A percentile compares a stretch with the other conserved stretches of the same genome.
phyloP scores from a whole-genome alignment of 2,888 invertebrate genomes.

The Eulithis prunata region DNA sequence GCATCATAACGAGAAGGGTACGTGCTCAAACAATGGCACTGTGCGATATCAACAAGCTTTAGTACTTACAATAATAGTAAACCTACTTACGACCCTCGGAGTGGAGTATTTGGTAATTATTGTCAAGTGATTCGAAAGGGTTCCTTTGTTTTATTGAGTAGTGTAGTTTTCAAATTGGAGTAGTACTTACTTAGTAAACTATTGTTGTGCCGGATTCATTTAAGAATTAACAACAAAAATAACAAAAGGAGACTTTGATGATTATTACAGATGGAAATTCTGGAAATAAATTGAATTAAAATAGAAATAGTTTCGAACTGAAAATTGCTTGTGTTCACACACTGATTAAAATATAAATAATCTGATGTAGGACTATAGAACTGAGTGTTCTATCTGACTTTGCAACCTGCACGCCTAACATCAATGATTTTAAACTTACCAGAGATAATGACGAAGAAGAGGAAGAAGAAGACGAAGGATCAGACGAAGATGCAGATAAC shows the following conservation, averaged over 20 bases:
- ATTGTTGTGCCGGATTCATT: background rate
- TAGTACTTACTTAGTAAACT: background rate
- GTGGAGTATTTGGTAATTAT: conserved; percentile 24
- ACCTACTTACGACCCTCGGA: conserved; percentile 18
- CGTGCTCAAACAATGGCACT: conserved; percentile 37
- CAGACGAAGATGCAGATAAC: conserved; percentile 65
- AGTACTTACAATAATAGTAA: conserved; percentile 16
- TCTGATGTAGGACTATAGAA: too few species aligned
- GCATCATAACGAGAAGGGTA: conserved; percentile 22
- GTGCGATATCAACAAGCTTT: conserved; percentile 26
- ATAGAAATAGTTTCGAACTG: too few species aligned
- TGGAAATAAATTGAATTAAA: too few species aligned
- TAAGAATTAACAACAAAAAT: background rate
- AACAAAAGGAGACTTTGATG: too few species aligned
- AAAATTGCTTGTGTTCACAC: too few species aligned
- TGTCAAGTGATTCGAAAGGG: conserved; percentile 30
- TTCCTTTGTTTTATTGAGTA: conserved; percentile 25
- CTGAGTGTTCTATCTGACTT: too few species aligned
- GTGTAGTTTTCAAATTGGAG: conserved; percentile 21
- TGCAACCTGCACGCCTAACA: too few species aligned
- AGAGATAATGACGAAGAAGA: conserved; percentile 56
- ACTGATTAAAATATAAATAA: too few species aligned
- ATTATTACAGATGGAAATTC: too few species aligned
- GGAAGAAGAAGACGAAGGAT: conserved; percentile 62
- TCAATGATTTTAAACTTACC: conserved; percentile 2